Conservation (phyloP, 2,888 invertebrate species). For the Tenthredo mesomela region DNA sequence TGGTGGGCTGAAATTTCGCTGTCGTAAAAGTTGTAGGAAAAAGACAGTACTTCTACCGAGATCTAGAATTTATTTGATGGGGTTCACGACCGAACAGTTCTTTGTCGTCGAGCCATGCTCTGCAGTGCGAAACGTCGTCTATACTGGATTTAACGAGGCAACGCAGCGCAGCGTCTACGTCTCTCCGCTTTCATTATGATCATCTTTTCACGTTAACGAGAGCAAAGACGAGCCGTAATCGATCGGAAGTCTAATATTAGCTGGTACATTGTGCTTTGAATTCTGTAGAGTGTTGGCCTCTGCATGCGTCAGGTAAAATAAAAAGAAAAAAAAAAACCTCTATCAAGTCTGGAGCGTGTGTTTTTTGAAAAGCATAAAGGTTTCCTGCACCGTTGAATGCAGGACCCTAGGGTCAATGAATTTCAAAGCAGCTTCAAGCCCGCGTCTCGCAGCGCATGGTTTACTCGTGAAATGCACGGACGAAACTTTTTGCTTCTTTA, state of each 20-base stretch:
- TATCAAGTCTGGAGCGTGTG: constrained; percentile 30
- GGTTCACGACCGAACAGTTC: not conserved
- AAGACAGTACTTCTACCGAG: not conserved
- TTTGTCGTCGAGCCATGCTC: not conserved
- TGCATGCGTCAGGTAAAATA: not conserved
- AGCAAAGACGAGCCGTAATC: constrained; percentile 4
- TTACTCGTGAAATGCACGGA: constrained; percentile 19
- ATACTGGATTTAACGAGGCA: not conserved
- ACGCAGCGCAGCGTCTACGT: not conserved
- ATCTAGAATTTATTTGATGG: not conserved
- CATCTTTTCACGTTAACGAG: not conserved
- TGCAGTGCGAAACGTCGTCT: not conserved
- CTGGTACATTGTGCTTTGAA: constrained; percentile 17
- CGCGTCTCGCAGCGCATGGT: constrained; percentile 34
- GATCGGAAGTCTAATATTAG: constrained; percentile 26
- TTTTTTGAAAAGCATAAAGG: constrained; percentile 44
- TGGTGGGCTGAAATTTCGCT: not conserved
- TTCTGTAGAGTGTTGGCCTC: constrained; percentile 6
- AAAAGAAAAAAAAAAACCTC: constrained; percentile 1
- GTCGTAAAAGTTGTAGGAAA: not conserved
- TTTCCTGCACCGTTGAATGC: constrained; percentile 49
- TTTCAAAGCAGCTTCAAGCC: constrained; percentile 52
- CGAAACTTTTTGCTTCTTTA: not conserved
- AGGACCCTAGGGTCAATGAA: constrained; percentile 57
- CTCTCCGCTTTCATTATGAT: not conserved